Evolutionary conservation across 2,113 vertebrate genomes (phyloP).

Genomic region (Fukomys damarensis): DNA sequence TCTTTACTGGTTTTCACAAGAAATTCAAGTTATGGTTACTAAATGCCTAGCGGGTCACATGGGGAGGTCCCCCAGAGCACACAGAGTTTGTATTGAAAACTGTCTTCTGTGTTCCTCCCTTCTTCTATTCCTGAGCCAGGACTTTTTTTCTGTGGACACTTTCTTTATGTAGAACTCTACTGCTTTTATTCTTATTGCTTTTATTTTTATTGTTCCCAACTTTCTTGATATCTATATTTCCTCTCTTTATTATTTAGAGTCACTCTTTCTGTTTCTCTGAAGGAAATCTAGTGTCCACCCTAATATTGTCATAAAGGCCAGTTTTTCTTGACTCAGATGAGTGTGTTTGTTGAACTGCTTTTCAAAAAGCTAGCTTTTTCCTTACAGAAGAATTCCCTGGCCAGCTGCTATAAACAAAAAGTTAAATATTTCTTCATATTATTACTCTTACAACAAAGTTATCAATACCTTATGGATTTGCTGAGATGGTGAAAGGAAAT

Average conservation of each 20-base stretch:
- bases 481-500: background rate
- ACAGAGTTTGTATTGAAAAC: background rate
- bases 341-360: background rate
- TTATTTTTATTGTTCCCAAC: background rate
- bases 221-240: background rate
- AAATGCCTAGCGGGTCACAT: background rate
- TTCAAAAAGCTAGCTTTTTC: background rate
- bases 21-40: constrained; percentile 28
- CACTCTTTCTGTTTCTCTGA: background rate
- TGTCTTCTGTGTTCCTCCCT: background rate
- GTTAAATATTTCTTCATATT: constrained; percentile 18
- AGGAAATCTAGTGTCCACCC: background rate
- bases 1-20: background rate
- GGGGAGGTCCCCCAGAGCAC: no score
- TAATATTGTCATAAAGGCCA: background rate
- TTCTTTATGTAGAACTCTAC: background rate
- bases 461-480: background rate
- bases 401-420: constrained; percentile 32
- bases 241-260: background rate
- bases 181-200: background rate
- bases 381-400: constrained; percentile 29
- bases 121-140: background rate
- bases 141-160: background rate
- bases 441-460: constrained; percentile 45
- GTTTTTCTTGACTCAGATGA: background rate